Evolutionary conservation across 2,113 vertebrate species (phyloP).

Genomic region (Mobula birostris): DNA sequence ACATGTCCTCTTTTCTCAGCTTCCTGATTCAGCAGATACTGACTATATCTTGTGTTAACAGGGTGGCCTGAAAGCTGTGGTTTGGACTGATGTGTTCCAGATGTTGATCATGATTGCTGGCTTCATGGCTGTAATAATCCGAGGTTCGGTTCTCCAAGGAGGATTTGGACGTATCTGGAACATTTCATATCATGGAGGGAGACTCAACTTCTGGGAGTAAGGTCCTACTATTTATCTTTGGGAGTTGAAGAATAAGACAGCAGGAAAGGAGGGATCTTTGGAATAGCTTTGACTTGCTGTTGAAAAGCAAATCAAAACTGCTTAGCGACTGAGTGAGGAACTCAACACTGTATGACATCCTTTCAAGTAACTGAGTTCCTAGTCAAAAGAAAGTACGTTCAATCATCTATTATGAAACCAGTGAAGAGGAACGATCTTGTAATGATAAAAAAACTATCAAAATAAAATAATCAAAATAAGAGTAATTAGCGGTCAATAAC

Average conservation of each 20-base stretch:
- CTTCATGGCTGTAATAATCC: slow-evolving; percentile 61
- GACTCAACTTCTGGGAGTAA: slow-evolving; percentile 60
- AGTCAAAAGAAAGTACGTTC: too few species aligned
- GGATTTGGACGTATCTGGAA: slow-evolving; percentile 58
- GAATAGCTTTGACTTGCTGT: too few species aligned
- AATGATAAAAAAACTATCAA: too few species aligned
- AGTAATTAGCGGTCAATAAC: too few species aligned
- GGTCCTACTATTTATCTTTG: not conserved
- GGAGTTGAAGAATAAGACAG: not conserved
- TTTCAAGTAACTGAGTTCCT: too few species aligned
- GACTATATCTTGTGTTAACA: slow-evolving; percentile 40
- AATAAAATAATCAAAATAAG: too few species aligned
- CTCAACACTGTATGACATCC: too few species aligned
- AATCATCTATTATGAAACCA: too few species aligned
- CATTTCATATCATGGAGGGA: slow-evolving; percentile 52
- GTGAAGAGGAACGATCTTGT: too few species aligned
- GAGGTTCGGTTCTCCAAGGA: slow-evolving; percentile 56
- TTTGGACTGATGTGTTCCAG: slow-evolving; percentile 71
- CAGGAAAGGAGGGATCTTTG: not conserved
- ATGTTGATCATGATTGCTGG: slow-evolving; percentile 66
- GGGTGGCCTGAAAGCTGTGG: slow-evolving; percentile 69
- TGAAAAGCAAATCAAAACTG: too few species aligned
- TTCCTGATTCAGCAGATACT: not conserved
- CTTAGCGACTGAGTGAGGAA: too few species aligned
- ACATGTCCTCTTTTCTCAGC: not conserved